Base-by-base conservation (phyloP, 2,797 vertebrate species). In the Micromesistius poutassou region DNA sequence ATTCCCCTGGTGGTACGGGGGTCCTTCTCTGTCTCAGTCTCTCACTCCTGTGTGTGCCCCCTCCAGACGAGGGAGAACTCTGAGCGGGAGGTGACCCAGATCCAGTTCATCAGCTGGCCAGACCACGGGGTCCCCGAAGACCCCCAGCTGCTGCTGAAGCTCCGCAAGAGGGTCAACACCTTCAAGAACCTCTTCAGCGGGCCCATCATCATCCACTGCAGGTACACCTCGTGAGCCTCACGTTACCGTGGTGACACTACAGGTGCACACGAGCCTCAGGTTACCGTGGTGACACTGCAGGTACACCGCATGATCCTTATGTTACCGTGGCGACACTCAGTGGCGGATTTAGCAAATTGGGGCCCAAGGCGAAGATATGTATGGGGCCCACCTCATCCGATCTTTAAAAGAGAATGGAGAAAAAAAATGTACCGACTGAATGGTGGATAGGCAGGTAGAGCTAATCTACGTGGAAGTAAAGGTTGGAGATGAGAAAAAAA, bases 71-170 rank as follows among this genome's bases (percentile, higher is more conserved):
- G 89, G 79, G 97, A 98, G 75, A 87, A 87, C 76, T 4, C 90
- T 0, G 96, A 96, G 82, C 94, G 98, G 83, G 96, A 96, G 55
- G 94, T 99, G 80, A 98, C 96, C 9, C 98, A 99, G 78, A 97
- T 99, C 84, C 98, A 99, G 87, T 99, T 99, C 89, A 96, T 93
- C 78, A 97, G 97, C 74, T 99, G 98, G 98, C 98, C 98, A 0
- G 97, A 99, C 85, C 98, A 99, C 0, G 98, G 98, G 0, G 96
- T 99, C 0, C 98, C 97, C 0, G 95, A 94, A 1, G 96, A 99
- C 30, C 93, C 98, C 0, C 94, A 97, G 78, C 95, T 98, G 68
- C 96, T 99, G 33, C 96, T 99, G 73, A 98, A 96, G 80, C 93
- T 99, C 25, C 93, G 97, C 6, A 91, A 96, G 22, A 94, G 97